Conservation (phyloP, 2,888 invertebrate genomes). For the Drepanosiphum platanoidis region DNA sequence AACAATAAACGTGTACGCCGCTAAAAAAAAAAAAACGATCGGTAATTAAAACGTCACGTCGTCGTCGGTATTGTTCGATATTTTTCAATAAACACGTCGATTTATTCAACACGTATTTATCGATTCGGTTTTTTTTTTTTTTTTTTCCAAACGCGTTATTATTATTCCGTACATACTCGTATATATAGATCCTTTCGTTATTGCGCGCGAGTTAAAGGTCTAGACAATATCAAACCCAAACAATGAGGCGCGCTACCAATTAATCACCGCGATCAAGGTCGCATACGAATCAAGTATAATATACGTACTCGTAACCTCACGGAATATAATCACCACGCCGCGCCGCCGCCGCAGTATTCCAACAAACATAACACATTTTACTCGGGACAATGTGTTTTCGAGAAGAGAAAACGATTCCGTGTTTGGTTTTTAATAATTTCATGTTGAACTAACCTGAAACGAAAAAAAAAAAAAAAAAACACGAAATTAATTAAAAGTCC, state of each 20-base stretch:
- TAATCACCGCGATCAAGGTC: constrained; percentile 35
- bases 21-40: background rate
- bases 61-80: constrained; percentile 2
- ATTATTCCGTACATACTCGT: too few relatives aligned
- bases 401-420: background rate
- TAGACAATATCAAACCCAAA: constrained; percentile 26
- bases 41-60: constrained; percentile 20
- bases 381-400: constrained; percentile 15
- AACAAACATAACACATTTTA: background rate
- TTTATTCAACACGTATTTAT: constrained; percentile 3
- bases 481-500: background rate
- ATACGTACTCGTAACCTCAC: constrained; percentile 3
- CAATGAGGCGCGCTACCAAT: constrained; percentile 14
- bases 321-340: constrained; percentile 8
- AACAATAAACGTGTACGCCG: background rate
- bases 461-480: background rate
- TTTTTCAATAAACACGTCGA: constrained; percentile 44
- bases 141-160: constrained; percentile 28
- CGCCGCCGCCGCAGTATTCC: background rate
- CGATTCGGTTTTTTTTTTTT: constrained; percentile 2
- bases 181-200: constrained; percentile 34
- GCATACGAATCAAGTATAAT: background rate
- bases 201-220: background rate
- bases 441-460: too few relatives aligned
- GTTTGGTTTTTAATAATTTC: constrained; percentile 1